Percentiles rank a stretch among this genome's conserved stretches.
These are phyloP conservation scores for Remorina albescens DNA, from an alignment of 2,797 vertebrate species.

Conservation along the genomic window DNA sequence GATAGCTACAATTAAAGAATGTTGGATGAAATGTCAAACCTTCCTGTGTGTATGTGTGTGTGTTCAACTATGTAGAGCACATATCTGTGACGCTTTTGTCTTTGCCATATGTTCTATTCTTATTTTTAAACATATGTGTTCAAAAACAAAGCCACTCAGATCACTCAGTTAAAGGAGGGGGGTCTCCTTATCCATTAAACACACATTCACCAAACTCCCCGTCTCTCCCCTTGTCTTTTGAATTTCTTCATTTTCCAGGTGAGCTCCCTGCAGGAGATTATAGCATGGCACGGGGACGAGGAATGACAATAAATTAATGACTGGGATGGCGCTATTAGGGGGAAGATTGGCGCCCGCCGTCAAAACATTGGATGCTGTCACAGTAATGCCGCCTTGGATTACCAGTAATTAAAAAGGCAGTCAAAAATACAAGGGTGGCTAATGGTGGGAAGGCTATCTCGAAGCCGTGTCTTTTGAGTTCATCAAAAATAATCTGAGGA, in stretches of 20 bases:
- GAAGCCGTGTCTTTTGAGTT: conserved; percentile 36
- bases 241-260: conserved; percentile 75
- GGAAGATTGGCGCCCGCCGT: conserved; percentile 81
- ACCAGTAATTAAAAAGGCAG: conserved; percentile 81
- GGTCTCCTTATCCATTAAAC: conserved; percentile 63
- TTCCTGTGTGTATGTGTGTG: background rate
- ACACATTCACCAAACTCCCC: conserved; percentile 36
- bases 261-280: conserved; percentile 75
- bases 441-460: conserved; percentile 14
- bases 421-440: conserved; percentile 63
- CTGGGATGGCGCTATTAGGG: conserved; percentile 83
- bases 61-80: conserved; percentile 8
- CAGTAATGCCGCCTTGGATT: conserved; percentile 79
- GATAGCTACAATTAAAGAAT: conserved; percentile 51
- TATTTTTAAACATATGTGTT: conserved; percentile 35
- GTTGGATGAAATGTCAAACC: conserved; percentile 49
- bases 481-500: conserved; percentile 49
- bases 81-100: conserved; percentile 14
- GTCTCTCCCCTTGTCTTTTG: conserved; percentile 35
- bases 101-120: conserved; percentile 44
- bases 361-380: conserved; percentile 80
- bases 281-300: conserved; percentile 73
- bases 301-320: conserved; percentile 88
- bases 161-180: conserved; percentile 33
- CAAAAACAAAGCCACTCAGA: conserved; percentile 48